Percentiles rank a stretch among this genome's conserved stretches.
Conservation (phyloP, 2,888 invertebrate genomes). For the Orchestes rusci region DNA sequence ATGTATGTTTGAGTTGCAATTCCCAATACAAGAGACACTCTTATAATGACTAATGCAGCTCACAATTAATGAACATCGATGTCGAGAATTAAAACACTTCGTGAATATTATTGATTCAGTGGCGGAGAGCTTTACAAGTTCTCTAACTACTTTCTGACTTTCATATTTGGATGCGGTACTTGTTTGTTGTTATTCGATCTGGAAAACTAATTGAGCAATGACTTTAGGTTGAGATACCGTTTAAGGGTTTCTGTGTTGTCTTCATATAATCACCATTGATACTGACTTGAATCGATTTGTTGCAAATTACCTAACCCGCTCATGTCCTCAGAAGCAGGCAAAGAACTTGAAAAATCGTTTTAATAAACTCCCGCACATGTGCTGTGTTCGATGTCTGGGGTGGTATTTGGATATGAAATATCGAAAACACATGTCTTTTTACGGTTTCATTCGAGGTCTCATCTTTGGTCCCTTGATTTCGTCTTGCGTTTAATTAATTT, state of each 20-base stretch:
- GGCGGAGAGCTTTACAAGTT: too few relatives aligned
- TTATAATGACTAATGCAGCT: conserved; percentile 25
- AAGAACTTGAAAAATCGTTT: conserved; percentile 27
- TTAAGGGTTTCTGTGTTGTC: too few relatives aligned
- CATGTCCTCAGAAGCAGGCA: conserved; percentile 13
- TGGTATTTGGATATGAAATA: conserved; percentile 27
- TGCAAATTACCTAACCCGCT: too few relatives aligned
- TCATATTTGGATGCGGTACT: too few relatives aligned
- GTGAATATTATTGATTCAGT: conserved; percentile 14
- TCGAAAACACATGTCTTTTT: conserved; percentile 26
- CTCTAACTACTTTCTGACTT: too few relatives aligned
- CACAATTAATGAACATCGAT: conserved; percentile 24
- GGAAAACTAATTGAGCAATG: too few relatives aligned
- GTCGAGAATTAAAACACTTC: conserved; percentile 19
- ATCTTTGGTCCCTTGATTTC: too few relatives aligned
- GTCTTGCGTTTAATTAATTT: too few relatives aligned
- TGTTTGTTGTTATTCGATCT: too few relatives aligned
- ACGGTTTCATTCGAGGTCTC: neutral
- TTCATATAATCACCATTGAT: too few relatives aligned
- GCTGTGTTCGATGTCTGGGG: conserved; percentile 23
- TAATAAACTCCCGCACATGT: conserved; percentile 26
- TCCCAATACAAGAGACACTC: conserved; percentile 25
- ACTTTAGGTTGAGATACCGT: too few relatives aligned
- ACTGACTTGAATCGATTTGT: too few relatives aligned
- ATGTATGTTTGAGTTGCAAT: conserved; percentile 23